Base-by-base conservation (phyloP, 2,888 invertebrate species). In the Eulithis testata region DNA sequence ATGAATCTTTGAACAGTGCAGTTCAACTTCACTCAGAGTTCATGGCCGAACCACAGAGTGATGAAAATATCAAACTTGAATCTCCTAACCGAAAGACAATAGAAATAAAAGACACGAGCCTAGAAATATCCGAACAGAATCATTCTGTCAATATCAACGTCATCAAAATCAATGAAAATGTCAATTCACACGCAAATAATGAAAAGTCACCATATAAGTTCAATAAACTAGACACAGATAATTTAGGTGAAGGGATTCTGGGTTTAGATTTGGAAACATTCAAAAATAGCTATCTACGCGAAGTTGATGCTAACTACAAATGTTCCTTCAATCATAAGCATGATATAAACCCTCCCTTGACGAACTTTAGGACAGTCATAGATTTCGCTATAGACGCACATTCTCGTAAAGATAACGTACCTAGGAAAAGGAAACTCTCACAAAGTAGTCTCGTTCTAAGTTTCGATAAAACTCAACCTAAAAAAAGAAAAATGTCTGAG, bases 221-320 rank as follows among this genome's bases (percentile, higher is more conserved):
- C 31, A 87, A 82, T 43, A 77, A 84, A 0, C 57, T 71, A 2
- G 78, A 85, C 6, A 84, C 86, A 59, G 84, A 85, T 0, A 72
- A 68, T 0, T 51, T 83, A 0, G 70, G 81, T 0, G 69, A 72
- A 0, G 73, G 74, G 0, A 77, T 82, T 7, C 51, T 85, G 0
- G 81, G 83, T 56, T 83, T 91, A 0, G 89, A 89, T 45, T 36
- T 90, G 0, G 91, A 91, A 11, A 84, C 75, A 2, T 91, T 91
- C 37, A 88, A 91, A 68, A 83, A 82, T 53, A 82, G 80, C 0
- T 90, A 91, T 60, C 61, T 91, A 0, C 83, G 76, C 0, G 91
- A 91, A 69, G 84, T 89, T 0, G 81, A 78, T 0, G 3, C 14
- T 11, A 71, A 63, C 4, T 64, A 66, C 11, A 58, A 61, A 14